Evolutionary conservation across 2,113 vertebrate species (phyloP).

Genomic region (Baryphthengus martii): DNA sequence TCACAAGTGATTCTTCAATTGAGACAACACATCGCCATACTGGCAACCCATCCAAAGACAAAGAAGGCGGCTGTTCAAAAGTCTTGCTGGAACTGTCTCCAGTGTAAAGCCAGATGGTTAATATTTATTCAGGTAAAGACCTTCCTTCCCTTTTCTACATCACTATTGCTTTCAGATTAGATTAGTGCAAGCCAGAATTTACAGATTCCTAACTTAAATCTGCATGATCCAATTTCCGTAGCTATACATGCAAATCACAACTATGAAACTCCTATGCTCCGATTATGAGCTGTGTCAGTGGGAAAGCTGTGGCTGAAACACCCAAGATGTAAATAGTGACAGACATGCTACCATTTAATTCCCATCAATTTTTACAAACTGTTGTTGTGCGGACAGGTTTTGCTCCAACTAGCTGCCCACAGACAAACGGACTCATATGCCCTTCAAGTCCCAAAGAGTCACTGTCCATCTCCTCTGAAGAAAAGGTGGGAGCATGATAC

Average conservation of each 20-base stretch:
- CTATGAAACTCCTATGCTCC: not conserved
- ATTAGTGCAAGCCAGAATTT: not conserved
- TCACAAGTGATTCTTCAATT: not conserved
- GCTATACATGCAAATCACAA: not conserved
- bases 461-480: not conserved
- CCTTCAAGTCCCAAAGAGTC: not conserved
- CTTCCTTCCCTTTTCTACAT: not conserved
- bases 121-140: not conserved
- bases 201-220: not conserved
- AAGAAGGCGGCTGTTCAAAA: not conserved
- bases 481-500: not conserved
- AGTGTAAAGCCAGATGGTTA: not conserved
- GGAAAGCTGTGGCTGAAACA: not conserved
- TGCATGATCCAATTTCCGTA: not conserved
- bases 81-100: not conserved
- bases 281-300: not conserved
- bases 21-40: not conserved
- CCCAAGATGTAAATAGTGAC: not conserved
- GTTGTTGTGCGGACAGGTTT: not conserved
- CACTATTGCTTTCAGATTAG: not conserved
- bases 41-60: not conserved
- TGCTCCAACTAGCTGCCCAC: not conserved
- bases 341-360: accelerated
- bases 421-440: not conserved
- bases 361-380: not conserved